phyloP scores from a whole-genome alignment of 2,113 vertebrate species.

The Callospermophilus lateralis region DNA sequence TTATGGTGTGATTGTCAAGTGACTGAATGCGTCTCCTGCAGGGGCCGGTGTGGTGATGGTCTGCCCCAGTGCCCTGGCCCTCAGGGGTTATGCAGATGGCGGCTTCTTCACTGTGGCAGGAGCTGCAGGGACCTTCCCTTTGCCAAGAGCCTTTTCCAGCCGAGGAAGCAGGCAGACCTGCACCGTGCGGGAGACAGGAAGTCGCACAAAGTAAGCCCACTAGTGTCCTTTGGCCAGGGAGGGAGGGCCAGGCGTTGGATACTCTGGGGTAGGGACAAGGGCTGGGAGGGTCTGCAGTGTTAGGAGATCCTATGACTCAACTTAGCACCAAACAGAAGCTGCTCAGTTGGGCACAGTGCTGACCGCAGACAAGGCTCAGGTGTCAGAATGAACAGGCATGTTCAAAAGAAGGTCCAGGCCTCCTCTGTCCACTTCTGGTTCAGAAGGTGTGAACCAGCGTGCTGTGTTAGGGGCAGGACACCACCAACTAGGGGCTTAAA shows the following conservation, averaged over 20 bases:
- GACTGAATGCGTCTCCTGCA: not conserved
- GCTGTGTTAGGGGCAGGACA: no score
- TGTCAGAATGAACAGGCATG: rapidly evolving
- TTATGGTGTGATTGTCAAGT: no score
- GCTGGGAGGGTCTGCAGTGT: not conserved
- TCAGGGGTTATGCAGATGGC: rapidly evolving
- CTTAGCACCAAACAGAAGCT: not conserved
- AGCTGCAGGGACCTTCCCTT: not conserved
- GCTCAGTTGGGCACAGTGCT: no score
- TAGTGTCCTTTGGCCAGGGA: rapidly evolving
- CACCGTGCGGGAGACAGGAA: not conserved
- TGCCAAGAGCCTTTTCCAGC: not conserved
- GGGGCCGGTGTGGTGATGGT: rapidly evolving
- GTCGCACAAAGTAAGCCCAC: not conserved
- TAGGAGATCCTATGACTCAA: not conserved
- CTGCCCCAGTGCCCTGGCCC: rapidly evolving
- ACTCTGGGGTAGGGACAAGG: not conserved
- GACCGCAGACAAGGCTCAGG: not conserved
- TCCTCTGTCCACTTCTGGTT: not conserved
- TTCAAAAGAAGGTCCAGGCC: no score
- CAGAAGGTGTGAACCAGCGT: not conserved
- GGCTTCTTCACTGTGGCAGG: rapidly evolving
- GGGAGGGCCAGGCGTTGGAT: not conserved
- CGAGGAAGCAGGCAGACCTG: not conserved
- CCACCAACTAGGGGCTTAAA: not conserved